phyloP scores from a whole-genome alignment of 2,797 vertebrate species.

The Cynopterus sphinx region DNA sequence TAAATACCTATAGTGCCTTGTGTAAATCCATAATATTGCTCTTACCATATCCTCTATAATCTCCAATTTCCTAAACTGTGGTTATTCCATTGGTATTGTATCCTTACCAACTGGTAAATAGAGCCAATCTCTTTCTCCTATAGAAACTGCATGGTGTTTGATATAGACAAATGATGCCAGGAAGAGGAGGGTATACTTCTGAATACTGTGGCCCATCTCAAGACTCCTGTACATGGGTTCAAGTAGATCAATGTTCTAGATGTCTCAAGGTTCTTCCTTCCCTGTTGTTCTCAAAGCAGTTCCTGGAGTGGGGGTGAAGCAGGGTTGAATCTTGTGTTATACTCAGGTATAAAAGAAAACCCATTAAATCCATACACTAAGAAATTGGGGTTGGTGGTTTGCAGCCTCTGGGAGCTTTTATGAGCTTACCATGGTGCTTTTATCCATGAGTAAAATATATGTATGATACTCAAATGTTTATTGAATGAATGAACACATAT shows the following conservation, averaged over 20 bases:
- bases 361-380: not conserved
- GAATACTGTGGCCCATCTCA: not conserved
- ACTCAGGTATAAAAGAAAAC: not conserved
- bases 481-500: not conserved
- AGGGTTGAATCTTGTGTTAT: not conserved
- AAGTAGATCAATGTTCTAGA: not conserved
- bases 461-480: not conserved
- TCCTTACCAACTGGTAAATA: not conserved
- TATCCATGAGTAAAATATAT: not conserved
- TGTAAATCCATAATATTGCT: not conserved
- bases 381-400: not conserved
- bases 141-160: not conserved
- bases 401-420: not conserved
- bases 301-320: not conserved
- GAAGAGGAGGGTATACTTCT: not conserved
- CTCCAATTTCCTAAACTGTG: not conserved
- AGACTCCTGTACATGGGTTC: not conserved
- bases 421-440: not conserved
- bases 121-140: not conserved
- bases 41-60: not conserved
- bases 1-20: not conserved
- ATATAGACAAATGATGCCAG: not conserved
- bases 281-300: not conserved
- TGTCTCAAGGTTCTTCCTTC: not conserved
- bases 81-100: not conserved